Conservation (phyloP, 1,140 invertebrate genomes). For the Bathynomus jamesi region DNA sequence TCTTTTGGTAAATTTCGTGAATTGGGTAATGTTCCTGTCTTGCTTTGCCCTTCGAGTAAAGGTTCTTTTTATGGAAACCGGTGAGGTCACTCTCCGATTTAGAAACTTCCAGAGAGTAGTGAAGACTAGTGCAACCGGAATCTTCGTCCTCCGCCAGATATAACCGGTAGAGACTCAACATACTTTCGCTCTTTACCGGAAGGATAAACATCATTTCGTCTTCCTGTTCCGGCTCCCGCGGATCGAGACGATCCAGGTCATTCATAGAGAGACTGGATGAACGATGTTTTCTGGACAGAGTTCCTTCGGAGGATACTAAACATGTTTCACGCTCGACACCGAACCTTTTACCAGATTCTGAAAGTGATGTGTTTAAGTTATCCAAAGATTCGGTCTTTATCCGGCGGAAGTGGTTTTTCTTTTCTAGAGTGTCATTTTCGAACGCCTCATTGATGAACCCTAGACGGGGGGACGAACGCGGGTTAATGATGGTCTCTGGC, state of each 20-base stretch:
- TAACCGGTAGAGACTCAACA: slow-evolving; percentile 38
- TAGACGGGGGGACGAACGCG: background rate
- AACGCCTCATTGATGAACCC: slow-evolving; percentile 25
- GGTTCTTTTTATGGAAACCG: background rate
- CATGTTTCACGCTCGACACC: no score
- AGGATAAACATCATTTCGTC: slow-evolving; percentile 37
- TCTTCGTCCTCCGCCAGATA: slow-evolving; percentile 32
- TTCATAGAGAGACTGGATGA: slow-evolving; percentile 47
- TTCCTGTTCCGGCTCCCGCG: slow-evolving; percentile 16
- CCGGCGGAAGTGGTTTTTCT: slow-evolving; percentile 7
- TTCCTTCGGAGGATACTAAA: slow-evolving; percentile 17
- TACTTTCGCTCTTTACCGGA: slow-evolving; percentile 40
- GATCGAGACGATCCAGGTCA: slow-evolving; percentile 45
- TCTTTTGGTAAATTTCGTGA: slow-evolving; percentile 33
- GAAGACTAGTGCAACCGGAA: slow-evolving; percentile 21
- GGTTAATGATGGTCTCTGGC: background rate
- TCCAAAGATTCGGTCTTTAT: background rate
- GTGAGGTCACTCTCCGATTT: slow-evolving; percentile 32
- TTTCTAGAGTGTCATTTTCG: slow-evolving; percentile 25
- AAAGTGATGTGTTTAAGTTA: background rate
- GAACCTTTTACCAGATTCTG: no score
- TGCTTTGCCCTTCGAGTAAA: background rate
- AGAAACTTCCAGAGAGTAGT: slow-evolving; percentile 34
- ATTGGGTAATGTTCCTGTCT: background rate
- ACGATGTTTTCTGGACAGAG: slow-evolving; percentile 29